phyloP scores from a whole-genome alignment of 2,113 vertebrate species.

The Cryptotis parvus region DNA sequence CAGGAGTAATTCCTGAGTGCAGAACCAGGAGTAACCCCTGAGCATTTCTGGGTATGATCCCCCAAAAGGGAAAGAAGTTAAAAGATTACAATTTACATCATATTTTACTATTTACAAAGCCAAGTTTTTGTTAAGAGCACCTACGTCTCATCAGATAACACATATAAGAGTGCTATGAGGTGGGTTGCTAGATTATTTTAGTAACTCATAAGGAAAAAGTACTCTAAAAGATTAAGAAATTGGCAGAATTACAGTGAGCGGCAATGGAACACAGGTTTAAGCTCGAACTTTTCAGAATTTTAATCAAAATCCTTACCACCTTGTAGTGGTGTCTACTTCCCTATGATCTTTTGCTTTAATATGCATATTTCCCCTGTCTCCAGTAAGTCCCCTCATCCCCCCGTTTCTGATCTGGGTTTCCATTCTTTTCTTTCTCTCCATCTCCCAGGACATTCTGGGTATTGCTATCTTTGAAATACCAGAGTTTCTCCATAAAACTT shows the following conservation, averaged over 20 bases:
- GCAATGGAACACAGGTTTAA: neutral
- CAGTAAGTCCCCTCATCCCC: neutral
- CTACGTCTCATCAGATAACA: conserved; percentile 36
- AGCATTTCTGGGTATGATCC: too few species aligned
- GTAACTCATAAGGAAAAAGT: neutral
- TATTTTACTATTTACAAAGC: conserved; percentile 30
- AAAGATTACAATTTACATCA: conserved; percentile 5
- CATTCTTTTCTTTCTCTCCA: conserved; percentile 68
- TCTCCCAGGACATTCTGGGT: conserved; percentile 51
- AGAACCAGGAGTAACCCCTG: too few species aligned
- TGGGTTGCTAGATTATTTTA: neutral
- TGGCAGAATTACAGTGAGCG: neutral
- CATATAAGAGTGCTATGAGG: neutral
- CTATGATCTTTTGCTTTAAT: neutral
- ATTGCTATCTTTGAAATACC: conserved; percentile 58
- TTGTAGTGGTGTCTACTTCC: neutral
- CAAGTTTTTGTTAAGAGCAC: conserved; percentile 12
- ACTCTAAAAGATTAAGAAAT: conserved; percentile 10
- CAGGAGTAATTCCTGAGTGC: too few species aligned
- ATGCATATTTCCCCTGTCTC: conserved; percentile 66
- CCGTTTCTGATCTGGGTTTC: conserved; percentile 48
- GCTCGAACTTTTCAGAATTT: conserved; percentile 45
- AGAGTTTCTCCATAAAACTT: conserved; percentile 73
- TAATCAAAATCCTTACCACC: neutral
- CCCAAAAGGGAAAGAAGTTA: too few species aligned